Evolutionary conservation across 2,888 invertebrate species (phyloP).

Genomic region (Tricholauxania praeusta): DNA sequence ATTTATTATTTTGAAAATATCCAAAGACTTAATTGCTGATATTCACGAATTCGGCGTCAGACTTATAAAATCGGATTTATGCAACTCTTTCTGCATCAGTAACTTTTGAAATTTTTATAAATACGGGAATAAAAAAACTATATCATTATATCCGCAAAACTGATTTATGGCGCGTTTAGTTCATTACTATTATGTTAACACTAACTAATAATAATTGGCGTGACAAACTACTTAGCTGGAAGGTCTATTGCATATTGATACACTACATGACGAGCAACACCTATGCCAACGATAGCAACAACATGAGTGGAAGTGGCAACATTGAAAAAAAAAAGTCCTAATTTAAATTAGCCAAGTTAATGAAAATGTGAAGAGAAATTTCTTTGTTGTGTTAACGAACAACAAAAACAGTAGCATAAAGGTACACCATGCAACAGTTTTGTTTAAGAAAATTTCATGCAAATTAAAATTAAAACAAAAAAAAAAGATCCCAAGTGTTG

Average conservation of each 20-base stretch:
- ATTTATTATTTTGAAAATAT: neutral
- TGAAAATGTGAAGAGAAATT: conserved; percentile 23
- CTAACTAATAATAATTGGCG: too few relatives aligned
- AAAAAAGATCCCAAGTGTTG: neutral
- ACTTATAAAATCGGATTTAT: neutral
- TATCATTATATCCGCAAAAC: conserved; percentile 11
- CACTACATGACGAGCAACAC: too few relatives aligned
- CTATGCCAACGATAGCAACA: conserved; percentile 1
- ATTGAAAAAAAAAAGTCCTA: conserved; percentile 20
- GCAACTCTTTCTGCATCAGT: too few relatives aligned
- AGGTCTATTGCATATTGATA: too few relatives aligned
- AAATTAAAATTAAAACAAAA: conserved; percentile 2
- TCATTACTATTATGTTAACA: too few relatives aligned
- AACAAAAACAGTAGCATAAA: neutral
- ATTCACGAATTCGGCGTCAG: conserved; percentile 3
- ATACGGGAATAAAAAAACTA: conserved; percentile 13
- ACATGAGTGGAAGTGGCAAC: too few relatives aligned
- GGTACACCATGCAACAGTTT: too few relatives aligned
- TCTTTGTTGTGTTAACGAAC: neutral
- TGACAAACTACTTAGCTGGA: too few relatives aligned
- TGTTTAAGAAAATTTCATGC: too few relatives aligned
- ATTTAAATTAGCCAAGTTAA: conserved; percentile 22
- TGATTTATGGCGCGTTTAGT: neutral
- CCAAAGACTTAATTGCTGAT: conserved; percentile 35
- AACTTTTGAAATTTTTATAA: neutral